phyloP scores from a whole-genome alignment of 2,888 invertebrate species.

The Microplitis deprimator region DNA sequence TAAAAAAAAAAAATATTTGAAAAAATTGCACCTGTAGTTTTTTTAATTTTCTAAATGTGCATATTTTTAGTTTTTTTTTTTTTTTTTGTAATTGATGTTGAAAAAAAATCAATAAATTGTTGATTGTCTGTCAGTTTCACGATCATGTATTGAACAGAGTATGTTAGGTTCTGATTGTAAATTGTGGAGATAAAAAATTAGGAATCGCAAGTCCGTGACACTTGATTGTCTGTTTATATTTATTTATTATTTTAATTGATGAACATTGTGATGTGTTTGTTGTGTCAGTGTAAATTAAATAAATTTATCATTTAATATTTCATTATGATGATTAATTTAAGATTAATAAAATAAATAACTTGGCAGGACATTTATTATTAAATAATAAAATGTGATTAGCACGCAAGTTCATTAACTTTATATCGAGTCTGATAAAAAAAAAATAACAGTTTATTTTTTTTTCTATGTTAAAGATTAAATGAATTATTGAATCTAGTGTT shows the following conservation, averaged over 20 bases:
- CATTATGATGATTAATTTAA: constrained; percentile 5
- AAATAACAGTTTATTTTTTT: not conserved
- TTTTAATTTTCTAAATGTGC: too few species aligned
- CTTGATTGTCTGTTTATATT: too few species aligned
- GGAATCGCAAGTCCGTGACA: too few species aligned
- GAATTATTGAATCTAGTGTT: not conserved
- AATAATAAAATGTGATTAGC: not conserved
- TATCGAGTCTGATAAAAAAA: not conserved
- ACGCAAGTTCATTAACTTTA: not conserved
- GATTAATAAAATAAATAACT: not conserved
- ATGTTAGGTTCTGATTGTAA: too few species aligned
- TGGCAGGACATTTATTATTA: not conserved
- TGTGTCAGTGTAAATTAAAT: not conserved
- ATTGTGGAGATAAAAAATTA: too few species aligned
- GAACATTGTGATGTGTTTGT: not conserved
- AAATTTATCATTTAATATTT: not conserved
- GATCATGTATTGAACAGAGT: too few species aligned
- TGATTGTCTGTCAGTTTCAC: too few species aligned
- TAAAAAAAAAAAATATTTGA: too few species aligned
- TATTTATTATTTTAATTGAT: not conserved
- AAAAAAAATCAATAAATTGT: too few species aligned
- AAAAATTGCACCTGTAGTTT: too few species aligned
- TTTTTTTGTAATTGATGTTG: too few species aligned
- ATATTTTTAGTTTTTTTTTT: too few species aligned
- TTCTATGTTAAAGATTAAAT: not conserved